Percentiles rank a stretch among this genome's conserved stretches.
Evolutionary conservation across 2,113 vertebrate genomes (phyloP).

Genomic region (Chionis minor): DNA sequence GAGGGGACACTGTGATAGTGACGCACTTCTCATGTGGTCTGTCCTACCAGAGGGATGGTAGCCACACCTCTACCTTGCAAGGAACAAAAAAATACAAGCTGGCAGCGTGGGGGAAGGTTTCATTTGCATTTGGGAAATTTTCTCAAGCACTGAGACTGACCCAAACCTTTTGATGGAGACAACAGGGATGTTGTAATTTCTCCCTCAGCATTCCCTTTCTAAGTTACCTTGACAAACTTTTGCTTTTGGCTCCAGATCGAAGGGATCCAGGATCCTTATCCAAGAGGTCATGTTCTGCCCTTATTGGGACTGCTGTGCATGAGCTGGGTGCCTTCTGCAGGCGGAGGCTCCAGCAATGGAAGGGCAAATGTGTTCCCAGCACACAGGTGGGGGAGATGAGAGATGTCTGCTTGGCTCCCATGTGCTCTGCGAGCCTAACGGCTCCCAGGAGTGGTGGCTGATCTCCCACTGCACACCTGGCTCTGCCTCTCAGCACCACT

Average conservation of each 20-base stretch:
- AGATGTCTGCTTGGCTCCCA: accelerated
- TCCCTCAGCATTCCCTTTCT: neutral
- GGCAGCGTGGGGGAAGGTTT: neutral
- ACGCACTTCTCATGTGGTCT: neutral
- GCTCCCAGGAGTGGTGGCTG: neutral
- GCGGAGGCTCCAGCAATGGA: neutral
- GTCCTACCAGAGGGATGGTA: neutral
- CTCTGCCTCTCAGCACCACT: neutral
- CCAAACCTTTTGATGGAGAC: neutral
- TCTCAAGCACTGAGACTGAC: neutral
- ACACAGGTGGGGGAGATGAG: neutral
- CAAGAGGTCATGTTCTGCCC: neutral
- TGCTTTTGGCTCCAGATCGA: neutral
- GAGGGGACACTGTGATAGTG: neutral
- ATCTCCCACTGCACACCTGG: accelerated
- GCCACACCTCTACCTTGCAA: neutral
- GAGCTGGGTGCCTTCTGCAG: neutral
- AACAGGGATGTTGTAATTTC: neutral
- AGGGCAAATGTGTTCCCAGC: neutral
- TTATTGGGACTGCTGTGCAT: neutral
- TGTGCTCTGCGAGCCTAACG: neutral
- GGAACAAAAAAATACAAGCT: neutral
- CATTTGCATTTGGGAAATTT: neutral
- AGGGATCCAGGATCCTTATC: neutral
- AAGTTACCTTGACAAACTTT: neutral